Conservation (phyloP, 2,797 vertebrate species). For the Eospalax fontanierii region DNA sequence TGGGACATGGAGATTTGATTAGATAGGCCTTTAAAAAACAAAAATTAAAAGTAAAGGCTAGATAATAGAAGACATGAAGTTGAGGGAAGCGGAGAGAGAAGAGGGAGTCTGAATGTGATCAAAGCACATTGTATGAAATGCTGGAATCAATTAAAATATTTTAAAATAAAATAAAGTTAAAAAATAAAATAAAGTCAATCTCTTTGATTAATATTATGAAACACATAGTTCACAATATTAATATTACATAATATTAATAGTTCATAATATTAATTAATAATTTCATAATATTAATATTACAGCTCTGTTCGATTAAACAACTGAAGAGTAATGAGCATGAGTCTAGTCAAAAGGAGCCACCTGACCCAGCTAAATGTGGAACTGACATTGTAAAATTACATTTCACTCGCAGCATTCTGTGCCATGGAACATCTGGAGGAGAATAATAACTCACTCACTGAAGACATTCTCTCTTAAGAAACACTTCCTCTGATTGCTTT, state of each 20-base stretch:
- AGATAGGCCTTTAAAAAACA: too few species aligned
- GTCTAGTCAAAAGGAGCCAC: background rate
- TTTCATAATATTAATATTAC: too few species aligned
- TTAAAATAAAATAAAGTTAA: too few species aligned
- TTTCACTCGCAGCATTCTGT: background rate
- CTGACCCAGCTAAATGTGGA: background rate
- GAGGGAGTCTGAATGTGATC: too few species aligned
- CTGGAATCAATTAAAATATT: too few species aligned
- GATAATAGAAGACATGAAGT: too few species aligned
- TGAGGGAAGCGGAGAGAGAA: too few species aligned
- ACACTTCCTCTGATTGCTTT: conserved; percentile 58
- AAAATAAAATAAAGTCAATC: background rate
- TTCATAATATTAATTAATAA: too few species aligned
- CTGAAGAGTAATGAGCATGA: background rate
- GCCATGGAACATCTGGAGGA: background rate
- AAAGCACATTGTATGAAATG: too few species aligned
- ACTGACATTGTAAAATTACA: background rate
- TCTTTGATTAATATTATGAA: conserved; percentile 18
- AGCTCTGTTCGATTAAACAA: background rate
- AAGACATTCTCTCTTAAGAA: conserved; percentile 74
- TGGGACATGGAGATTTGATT: too few species aligned
- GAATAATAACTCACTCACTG: background rate
- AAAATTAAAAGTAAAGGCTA: too few species aligned
- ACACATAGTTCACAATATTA: background rate
- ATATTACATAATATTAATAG: too few species aligned